Evolutionary conservation across 2,888 invertebrate genomes (phyloP), one percentile per base, ranked within the genome.

Genomic region (Pheosia tremula): DNA sequence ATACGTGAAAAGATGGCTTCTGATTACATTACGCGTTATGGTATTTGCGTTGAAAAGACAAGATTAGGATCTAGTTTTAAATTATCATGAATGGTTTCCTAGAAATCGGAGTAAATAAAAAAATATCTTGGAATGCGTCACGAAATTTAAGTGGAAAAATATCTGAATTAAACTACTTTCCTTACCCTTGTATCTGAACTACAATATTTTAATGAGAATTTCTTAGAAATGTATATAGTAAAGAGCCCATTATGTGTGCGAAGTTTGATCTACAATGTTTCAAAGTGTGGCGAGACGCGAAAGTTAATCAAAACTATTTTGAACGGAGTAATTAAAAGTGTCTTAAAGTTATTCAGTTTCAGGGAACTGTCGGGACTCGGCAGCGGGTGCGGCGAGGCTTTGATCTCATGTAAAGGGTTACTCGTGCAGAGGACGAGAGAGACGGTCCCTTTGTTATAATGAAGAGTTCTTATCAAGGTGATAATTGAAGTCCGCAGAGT

Each of bases 221-320:
- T 55, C 55, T 38, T 11, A 13, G 55, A 55, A 55, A 53, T 37
- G 37, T 39, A 39, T 39, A 24, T 55, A 55, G 37, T 39, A 13
- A n/a, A 39, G n/a, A 37, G n/a, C 55, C 38, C 55, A 55, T 55
- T 55, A 55, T 55, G n/a, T 13, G 55, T 39, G 38, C 55, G 13
- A 55, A 55, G 39, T 55, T 55, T 55, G 55, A 55, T 55, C 39
- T 56, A 36, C 56, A 43, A 45, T 56, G 56, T 56, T 43, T 45
- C 45, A 11, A 56, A 56, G 45, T 43, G 56, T 11, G 45, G 45
- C 13, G 45, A 56, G 43, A 39, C 43, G 38, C 36, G 39, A 64
- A 61, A 61, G 50, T 61, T 59, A 61, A 63, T 60, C 63, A 58
- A 65, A 62, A 55, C 59, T 65, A 59, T 62, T 60, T 65, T 47